A percentile compares a stretch with the other conserved stretches of the same genome.
phyloP scores from a whole-genome alignment of 2,888 invertebrate genomes.

The Cremastinae sp. region DNA sequence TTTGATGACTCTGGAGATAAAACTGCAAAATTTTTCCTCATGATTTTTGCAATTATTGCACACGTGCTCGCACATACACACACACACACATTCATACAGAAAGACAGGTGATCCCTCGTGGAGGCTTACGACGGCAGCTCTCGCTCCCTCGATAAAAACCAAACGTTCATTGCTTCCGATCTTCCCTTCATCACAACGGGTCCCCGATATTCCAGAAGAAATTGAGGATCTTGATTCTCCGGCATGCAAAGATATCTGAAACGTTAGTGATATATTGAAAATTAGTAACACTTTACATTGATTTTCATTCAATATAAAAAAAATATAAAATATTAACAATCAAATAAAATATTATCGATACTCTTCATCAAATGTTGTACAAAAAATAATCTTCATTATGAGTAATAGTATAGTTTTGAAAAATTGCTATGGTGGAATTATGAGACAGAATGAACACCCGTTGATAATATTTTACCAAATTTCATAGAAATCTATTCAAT shows the following conservation, averaged over 20 bases:
- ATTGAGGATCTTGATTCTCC: slow-evolving; percentile 92
- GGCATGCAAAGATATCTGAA: slow-evolving; percentile 89
- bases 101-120: not conserved
- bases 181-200: slow-evolving; percentile 96
- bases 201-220: slow-evolving; percentile 92
- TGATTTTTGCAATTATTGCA: slow-evolving; percentile 32
- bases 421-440: too few species aligned
- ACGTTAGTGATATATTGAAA: slow-evolving; percentile 11
- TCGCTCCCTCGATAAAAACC: slow-evolving; percentile 87
- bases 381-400: too few species aligned
- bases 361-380: too few species aligned
- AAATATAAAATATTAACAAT: too few species aligned
- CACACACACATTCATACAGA: slow-evolving; percentile 18
- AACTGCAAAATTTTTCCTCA: slow-evolving; percentile 4
- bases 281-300: too few species aligned
- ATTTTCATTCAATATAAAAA: not conserved
- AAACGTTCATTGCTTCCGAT: slow-evolving; percentile 96
- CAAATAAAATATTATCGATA: not conserved
- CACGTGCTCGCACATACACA: slow-evolving; percentile 16
- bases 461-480: too few species aligned
- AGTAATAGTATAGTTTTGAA: too few species aligned
- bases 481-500: too few species aligned
- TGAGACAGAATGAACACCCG: too few species aligned
- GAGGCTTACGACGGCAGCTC: slow-evolving; percentile 71
- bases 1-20: slow-evolving; percentile 24